These are phyloP conservation scores for Mellivora capensis DNA, from an alignment of 2,113 vertebrate genomes.

Conservation along the genomic window DNA sequence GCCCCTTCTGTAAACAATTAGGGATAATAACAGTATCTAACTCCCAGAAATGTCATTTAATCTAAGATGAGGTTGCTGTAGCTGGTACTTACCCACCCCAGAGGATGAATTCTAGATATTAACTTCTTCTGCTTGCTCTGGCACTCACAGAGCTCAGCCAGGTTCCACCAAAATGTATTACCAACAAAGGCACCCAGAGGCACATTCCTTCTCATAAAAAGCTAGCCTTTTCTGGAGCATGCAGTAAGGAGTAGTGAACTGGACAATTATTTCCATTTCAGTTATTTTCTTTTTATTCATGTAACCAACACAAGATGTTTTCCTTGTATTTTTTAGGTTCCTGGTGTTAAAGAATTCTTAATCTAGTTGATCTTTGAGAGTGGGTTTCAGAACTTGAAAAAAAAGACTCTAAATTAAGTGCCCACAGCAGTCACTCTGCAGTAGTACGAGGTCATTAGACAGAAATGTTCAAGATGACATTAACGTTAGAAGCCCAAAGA, in stretches of 20 bases:
- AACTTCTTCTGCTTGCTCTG: neutral
- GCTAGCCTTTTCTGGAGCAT: neutral
- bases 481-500: neutral
- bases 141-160: neutral
- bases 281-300: neutral
- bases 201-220: neutral
- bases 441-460: neutral
- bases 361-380: neutral
- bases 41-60: neutral
- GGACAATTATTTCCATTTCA: neutral
- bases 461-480: neutral
- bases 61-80: neutral
- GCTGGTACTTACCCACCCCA: neutral
- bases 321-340: neutral
- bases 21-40: neutral
- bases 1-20: neutral
- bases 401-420: neutral
- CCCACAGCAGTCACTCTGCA: neutral
- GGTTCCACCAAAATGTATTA: neutral
- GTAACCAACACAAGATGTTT: neutral
- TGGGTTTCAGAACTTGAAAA: neutral
- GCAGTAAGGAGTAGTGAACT: neutral
- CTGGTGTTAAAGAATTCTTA: neutral
- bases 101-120: neutral
- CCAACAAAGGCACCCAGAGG: rapidly evolving